Evolutionary conservation across 2,888 invertebrate species (phyloP), one percentile per base, ranked within the genome.

Genomic region (Lepidonotus clava): DNA sequence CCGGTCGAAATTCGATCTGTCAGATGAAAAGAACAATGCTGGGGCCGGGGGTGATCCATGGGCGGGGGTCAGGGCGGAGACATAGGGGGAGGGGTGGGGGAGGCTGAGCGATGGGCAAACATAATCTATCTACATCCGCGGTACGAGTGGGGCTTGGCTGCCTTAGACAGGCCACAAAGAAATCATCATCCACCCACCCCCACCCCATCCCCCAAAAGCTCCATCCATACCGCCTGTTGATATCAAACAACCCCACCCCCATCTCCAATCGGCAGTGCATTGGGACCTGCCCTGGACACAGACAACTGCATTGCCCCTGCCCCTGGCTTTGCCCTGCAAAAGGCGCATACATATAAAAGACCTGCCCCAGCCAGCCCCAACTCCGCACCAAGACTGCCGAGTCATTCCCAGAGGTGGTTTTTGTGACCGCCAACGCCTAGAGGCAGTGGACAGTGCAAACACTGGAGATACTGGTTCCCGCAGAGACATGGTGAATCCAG

Each of bases 1-100:
- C 6, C 24, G 38, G 38, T n/a, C 21, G 40, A 40, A 76, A 76
- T 40, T 76, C 21, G 76, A 76, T 76, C 76, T 76, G 76, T 34
- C 76, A 76, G 38, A 76, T 76, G 76, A 76, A 76, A 76, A 76
- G 76, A 76, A 76, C 76, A 76, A 76, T 76, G 40, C 40, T 18
- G 76, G 6, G 11, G 6, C 11, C 21, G 21, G 14, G n/a, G 40
- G 32, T 76, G 76, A 76, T 76, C 76, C 28, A 76, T 76, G 76
- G 76, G 38, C 6, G 71, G 36, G 76, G 76, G 76, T 76, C 76
- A 76, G 8, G 24, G 24, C 6, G 8, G n/a, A 61, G 11, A 6
- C n/a, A n/a, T 61, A 6, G n/a, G 76, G 76, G 8, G 76, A 14
- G 36, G 18, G 76, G 28, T 2, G 4, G 11, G 11, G 28, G 24